Evolutionary conservation across 2,888 invertebrate genomes (phyloP).

Genomic region (Papilio demoleus): DNA sequence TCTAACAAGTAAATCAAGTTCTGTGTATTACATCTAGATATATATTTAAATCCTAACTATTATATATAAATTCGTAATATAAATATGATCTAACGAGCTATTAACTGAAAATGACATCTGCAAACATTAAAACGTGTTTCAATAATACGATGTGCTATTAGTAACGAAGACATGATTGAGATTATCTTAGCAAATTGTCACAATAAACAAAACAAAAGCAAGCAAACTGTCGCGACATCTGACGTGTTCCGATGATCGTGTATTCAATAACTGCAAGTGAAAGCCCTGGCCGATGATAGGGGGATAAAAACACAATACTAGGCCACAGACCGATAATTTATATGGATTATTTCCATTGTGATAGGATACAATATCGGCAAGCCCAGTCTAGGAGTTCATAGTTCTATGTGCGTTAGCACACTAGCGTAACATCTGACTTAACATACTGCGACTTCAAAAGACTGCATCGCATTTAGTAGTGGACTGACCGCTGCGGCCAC

Average conservation of each 20-base stretch:
- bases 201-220: conserved; percentile 25
- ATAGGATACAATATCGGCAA: conserved; percentile 60
- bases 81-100: not conserved
- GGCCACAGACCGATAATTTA: conserved; percentile 70
- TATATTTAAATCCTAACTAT: not conserved
- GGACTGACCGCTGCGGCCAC: conserved; percentile 90
- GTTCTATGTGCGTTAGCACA: conserved; percentile 80
- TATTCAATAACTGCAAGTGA: conserved; percentile 52
- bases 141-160: conserved; percentile 22
- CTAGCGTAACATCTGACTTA: conserved; percentile 80
- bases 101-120: conserved; percentile 8
- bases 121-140: not conserved
- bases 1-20: no score
- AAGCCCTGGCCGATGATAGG: conserved; percentile 68
- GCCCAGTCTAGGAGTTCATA: conserved; percentile 62
- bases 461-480: conserved; percentile 89
- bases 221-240: conserved; percentile 30
- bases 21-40: not conserved
- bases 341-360: conserved; percentile 40
- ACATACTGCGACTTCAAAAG: conserved; percentile 83
- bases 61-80: not conserved
- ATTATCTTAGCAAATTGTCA: conserved; percentile 32
- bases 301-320: conserved; percentile 54
- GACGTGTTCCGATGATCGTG: conserved; percentile 25
- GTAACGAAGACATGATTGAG: conserved; percentile 5